phyloP scores from a whole-genome alignment of 2,113 vertebrate genomes.

The Amblyornis subalaris region DNA sequence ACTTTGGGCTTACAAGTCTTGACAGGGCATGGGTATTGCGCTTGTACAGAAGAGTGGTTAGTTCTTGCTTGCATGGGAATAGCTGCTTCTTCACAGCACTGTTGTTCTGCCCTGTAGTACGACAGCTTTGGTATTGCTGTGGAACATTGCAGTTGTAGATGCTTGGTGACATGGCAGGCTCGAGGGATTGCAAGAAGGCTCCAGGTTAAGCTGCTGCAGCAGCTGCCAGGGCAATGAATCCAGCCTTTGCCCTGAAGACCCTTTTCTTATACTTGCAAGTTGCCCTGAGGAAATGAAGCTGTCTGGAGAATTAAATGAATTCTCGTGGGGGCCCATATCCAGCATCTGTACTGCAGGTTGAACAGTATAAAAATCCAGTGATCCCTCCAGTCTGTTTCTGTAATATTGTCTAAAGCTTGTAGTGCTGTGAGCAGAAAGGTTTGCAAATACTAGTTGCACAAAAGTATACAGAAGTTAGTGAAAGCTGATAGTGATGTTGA shows the following conservation, averaged over 20 bases:
- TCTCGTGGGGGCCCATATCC: background rate
- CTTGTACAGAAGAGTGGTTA: background rate
- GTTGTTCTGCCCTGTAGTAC: background rate
- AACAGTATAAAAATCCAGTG: background rate
- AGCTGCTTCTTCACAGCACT: background rate
- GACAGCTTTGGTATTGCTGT: background rate
- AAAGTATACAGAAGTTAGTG: background rate
- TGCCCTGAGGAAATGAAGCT: background rate
- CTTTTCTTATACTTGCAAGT: background rate
- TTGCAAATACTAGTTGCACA: background rate
- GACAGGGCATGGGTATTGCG: background rate
- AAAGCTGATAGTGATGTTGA: background rate
- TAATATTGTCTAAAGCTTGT: background rate
- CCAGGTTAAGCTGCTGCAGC: background rate
- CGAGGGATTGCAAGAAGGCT: background rate
- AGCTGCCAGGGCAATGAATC: background rate
- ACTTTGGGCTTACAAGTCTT: rapidly evolving
- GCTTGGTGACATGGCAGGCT: rapidly evolving
- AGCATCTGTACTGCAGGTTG: background rate
- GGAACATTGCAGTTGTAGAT: background rate
- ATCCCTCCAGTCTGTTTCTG: background rate
- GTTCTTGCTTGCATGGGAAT: background rate
- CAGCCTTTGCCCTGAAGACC: background rate
- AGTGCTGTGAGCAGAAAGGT: background rate
- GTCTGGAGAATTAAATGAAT: background rate